Conservation (phyloP, 2,113 vertebrate species). For the Coracopsis vasa region DNA sequence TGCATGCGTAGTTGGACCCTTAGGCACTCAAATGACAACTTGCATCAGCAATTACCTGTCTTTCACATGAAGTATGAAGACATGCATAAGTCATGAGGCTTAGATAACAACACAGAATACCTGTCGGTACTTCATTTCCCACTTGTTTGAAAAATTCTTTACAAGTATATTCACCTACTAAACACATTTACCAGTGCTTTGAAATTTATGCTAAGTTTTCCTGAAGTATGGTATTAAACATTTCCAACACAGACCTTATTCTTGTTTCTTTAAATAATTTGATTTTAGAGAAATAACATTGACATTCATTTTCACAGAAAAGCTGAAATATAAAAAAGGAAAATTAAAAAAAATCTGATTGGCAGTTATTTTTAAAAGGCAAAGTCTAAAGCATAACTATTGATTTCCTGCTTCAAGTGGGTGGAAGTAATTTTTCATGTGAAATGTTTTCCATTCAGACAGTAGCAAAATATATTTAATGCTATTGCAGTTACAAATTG, state of each 20-base stretch:
- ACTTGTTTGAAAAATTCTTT: neutral
- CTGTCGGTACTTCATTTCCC: neutral
- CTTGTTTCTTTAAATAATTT: neutral
- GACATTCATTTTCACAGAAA: neutral
- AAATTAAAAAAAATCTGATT: neutral
- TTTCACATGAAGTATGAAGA: neutral
- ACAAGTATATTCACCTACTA: neutral
- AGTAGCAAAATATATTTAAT: slow-evolving; percentile 26
- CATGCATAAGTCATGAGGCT: neutral
- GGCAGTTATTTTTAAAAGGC: slow-evolving; percentile 18
- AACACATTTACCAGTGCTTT: neutral
- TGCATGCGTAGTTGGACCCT: neutral
- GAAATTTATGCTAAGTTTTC: neutral
- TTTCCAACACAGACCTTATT: neutral
- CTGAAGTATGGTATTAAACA: neutral
- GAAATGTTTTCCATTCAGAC: slow-evolving; percentile 23
- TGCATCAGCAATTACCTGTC: neutral
- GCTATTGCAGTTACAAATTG: slow-evolving; percentile 23
- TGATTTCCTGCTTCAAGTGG: slow-evolving; percentile 32
- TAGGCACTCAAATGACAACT: neutral
- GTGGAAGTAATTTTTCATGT: slow-evolving; percentile 45
- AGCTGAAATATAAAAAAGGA: neutral
- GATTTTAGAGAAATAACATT: neutral
- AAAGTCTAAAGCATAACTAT: neutral
- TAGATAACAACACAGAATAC: neutral